Percentiles rank a stretch among this genome's conserved stretches.
Conservation (phyloP, 2,113 vertebrate genomes). For the Prunella fulvescens region DNA sequence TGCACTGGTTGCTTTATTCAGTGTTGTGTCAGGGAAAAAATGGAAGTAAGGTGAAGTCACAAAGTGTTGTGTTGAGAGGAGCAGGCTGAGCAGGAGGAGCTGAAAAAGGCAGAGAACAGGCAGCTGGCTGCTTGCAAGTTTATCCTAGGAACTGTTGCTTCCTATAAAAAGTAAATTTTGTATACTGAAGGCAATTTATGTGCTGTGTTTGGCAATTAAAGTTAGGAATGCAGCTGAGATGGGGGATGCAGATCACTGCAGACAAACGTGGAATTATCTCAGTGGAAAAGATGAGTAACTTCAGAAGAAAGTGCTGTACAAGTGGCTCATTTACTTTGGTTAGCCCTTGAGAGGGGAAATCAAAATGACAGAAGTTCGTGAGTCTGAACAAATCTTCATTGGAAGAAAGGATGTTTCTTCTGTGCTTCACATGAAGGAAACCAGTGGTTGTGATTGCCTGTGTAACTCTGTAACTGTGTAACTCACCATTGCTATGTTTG, state of each 20-base stretch:
- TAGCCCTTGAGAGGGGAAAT: neutral
- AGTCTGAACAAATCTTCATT: neutral
- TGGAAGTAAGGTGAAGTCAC: neutral
- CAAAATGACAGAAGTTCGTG: neutral
- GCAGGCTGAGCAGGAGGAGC: neutral
- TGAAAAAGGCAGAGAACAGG: neutral
- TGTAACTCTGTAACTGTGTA: neutral
- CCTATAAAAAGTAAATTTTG: neutral
- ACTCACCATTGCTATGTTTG: accelerated
- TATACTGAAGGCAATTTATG: neutral
- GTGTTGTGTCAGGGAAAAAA: neutral
- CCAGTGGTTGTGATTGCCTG: neutral
- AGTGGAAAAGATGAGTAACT: slow-evolving; percentile 15
- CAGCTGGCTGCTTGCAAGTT: neutral
- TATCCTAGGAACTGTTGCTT: neutral
- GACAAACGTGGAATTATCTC: neutral
- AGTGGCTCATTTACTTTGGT: neutral
- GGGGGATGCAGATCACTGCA: neutral
- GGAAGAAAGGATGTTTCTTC: neutral
- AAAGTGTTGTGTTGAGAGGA: neutral
- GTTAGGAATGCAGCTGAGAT: neutral
- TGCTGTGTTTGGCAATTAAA: slow-evolving; percentile 12
- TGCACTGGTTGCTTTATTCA: neutral
- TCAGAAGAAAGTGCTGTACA: neutral
- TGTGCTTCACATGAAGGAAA: neutral